These are phyloP conservation scores for Onychomys leucogaster DNA, from an alignment of 2,797 vertebrate species.

Conservation along the genomic window DNA sequence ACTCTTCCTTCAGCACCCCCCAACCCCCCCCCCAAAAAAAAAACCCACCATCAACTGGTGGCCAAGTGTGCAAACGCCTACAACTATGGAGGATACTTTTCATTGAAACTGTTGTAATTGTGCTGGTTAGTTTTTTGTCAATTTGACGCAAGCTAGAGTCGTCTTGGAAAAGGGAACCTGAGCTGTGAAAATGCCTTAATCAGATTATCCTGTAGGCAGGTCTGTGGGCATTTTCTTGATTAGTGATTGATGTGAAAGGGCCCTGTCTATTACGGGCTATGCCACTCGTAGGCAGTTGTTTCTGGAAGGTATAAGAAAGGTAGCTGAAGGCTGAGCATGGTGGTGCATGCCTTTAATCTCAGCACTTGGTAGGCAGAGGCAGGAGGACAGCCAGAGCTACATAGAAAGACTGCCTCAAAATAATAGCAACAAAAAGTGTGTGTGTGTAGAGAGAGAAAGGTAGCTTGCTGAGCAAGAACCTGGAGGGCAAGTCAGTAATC, in stretches of 20 bases:
- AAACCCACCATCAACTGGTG: background rate
- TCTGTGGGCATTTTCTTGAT: background rate
- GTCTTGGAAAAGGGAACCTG: background rate
- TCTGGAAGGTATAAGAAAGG: background rate
- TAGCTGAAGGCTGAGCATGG: background rate
- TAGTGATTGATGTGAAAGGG: background rate
- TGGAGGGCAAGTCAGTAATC: background rate
- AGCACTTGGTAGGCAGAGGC: background rate
- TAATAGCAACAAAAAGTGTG: no score
- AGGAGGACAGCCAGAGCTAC: background rate
- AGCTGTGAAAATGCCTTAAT: background rate
- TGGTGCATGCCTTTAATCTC: background rate
- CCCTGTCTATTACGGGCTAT: background rate
- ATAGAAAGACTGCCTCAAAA: background rate
- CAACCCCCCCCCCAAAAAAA: background rate
- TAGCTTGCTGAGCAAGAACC: background rate
- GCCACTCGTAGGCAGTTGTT: background rate
- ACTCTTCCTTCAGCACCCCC: background rate
- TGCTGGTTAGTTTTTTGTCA: background rate
- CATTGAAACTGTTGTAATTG: background rate
- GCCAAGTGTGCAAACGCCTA: background rate
- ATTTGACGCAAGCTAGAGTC: background rate
- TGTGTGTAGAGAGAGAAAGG: background rate
- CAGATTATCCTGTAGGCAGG: background rate
- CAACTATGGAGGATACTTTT: background rate